Evolutionary conservation across 1,140 invertebrate genomes (phyloP).

Genomic region (Drosophila paulistorum): DNA sequence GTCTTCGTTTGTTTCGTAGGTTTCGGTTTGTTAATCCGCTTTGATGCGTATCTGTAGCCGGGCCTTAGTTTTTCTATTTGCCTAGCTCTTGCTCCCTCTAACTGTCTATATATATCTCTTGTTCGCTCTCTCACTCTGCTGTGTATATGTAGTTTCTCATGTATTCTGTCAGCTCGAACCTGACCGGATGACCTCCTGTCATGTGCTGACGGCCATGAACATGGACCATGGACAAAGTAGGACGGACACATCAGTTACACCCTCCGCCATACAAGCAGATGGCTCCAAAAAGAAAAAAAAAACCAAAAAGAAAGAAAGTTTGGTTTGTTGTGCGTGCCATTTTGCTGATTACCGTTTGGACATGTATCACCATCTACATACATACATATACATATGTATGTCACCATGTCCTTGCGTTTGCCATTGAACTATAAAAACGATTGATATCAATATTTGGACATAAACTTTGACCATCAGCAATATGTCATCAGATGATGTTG

Average conservation of each 20-base stretch:
- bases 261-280: background rate
- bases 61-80: constrained; percentile 12
- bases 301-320: constrained; percentile 45
- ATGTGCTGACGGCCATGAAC: constrained; percentile 49
- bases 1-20: constrained; percentile 23
- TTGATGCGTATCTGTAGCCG: constrained; percentile 64
- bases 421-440: constrained; percentile 61
- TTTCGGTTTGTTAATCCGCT: constrained; percentile 66
- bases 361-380: constrained; percentile 32
- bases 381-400: background rate
- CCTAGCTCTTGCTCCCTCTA: too few relatives aligned
- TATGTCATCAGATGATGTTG: constrained; percentile 35
- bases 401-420: background rate
- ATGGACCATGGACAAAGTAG: constrained; percentile 11
- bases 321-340: constrained; percentile 53
- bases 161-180: constrained; percentile 14
- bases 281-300: background rate
- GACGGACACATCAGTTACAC: constrained; percentile 4
- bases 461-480: constrained; percentile 48
- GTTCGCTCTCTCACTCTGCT: background rate
- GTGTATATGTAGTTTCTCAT: constrained; percentile 5
- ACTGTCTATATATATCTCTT: background rate
- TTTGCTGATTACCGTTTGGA: constrained; percentile 57
- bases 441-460: constrained; percentile 73
- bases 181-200: constrained; percentile 54